These are phyloP conservation scores for Mesocentrotus franciscanus DNA, from an alignment of 53 echinoderm and acorn worm genomes.

Conservation along the genomic window DNA sequence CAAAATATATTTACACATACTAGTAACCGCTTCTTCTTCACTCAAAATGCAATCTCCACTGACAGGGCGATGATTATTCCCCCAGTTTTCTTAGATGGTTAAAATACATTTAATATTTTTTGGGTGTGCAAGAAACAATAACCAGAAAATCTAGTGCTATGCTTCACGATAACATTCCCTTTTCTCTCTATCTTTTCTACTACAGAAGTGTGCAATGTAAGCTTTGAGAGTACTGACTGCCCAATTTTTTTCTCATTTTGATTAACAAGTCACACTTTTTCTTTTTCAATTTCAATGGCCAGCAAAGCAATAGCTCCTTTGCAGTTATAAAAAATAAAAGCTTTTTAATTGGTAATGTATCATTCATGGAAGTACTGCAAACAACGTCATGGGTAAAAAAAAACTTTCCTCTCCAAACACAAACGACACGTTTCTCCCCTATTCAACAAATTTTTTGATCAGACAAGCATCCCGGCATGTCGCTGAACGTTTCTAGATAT, in stretches of 20 bases:
- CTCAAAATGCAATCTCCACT: neutral
- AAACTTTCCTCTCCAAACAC: neutral
- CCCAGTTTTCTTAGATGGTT: neutral
- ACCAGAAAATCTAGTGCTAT: neutral
- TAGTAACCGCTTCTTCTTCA: neutral
- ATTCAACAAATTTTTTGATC: neutral
- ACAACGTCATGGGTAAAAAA: neutral
- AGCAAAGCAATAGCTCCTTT: neutral
- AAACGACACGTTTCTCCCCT: neutral
- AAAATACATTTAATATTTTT: neutral
- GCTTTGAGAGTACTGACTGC: slow-evolving; percentile 19
- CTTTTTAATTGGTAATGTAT: neutral
- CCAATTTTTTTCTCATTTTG: neutral
- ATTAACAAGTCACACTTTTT: neutral
- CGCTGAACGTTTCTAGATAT: neutral
- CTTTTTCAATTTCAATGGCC: neutral
- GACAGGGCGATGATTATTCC: neutral
- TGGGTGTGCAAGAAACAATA: neutral
- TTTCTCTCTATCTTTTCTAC: neutral
- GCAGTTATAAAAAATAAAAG: neutral
- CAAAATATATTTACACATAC: slow-evolving; percentile 3
- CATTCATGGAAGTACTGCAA: neutral
- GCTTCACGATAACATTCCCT: neutral
- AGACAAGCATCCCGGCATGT: neutral
- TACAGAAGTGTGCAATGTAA: neutral